A percentile compares a stretch with the other conserved stretches of the same genome.
Evolutionary conservation across 2,113 vertebrate species (phyloP).

Genomic region (Pomatorhinus ruficollis): DNA sequence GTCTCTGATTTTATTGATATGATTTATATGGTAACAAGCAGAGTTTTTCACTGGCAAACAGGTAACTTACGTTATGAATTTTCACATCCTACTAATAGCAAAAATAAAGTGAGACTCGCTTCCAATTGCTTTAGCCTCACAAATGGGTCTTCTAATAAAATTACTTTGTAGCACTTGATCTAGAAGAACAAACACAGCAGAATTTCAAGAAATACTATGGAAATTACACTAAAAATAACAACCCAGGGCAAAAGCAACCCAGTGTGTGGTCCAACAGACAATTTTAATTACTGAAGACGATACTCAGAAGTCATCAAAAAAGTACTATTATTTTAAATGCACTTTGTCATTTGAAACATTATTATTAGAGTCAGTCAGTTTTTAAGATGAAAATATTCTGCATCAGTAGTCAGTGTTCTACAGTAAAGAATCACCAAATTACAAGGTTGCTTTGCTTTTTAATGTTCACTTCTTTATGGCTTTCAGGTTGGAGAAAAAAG

Average conservation of each 20-base stretch:
- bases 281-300: not conserved
- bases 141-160: not conserved
- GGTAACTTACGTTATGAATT: not conserved
- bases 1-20: not conserved
- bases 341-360: not conserved
- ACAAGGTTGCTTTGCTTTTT: not conserved
- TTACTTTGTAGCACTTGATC: not conserved
- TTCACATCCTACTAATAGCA: not conserved
- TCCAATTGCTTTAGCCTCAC: not conserved
- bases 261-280: not conserved
- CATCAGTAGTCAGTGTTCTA: not conserved
- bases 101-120: not conserved
- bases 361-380: not conserved
- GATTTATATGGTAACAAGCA: not conserved
- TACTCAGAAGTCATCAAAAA: not conserved
- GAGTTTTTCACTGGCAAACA: not conserved
- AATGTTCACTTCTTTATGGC: not conserved
- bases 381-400: not conserved
- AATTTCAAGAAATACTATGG: not conserved
- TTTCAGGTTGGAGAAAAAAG: not conserved
- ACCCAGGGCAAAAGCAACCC: not conserved
- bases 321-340: not conserved
- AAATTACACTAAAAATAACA: not conserved
- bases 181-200: not conserved
- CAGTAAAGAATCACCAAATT: not conserved